phyloP scores from a whole-genome alignment of 2,797 vertebrate genomes.

The Ptychadena robeensis region DNA sequence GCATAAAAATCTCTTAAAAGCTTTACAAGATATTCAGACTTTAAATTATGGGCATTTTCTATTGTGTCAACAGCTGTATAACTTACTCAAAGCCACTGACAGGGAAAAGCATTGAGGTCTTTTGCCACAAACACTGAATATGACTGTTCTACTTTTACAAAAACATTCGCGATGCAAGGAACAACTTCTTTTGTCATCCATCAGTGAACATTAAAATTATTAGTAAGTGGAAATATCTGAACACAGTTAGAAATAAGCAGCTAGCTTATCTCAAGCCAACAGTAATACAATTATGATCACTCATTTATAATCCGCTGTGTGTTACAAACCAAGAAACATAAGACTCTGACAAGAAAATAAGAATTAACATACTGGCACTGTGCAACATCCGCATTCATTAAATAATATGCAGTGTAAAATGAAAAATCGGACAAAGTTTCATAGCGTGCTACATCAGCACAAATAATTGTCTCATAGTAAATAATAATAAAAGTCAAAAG shows the following conservation, averaged over 20 bases:
- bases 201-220: constrained; percentile 44
- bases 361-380: neutral
- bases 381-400: constrained; percentile 1
- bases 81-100: neutral
- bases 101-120: neutral
- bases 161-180: constrained; percentile 41
- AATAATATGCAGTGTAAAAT: neutral
- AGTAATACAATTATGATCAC: constrained; percentile 47
- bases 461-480: neutral
- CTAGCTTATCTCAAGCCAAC: constrained; percentile 43
- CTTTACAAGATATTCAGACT: neutral
- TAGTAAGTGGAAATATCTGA: constrained; percentile 11
- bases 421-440: neutral
- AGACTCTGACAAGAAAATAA: constrained; percentile 5
- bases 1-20: too few species aligned
- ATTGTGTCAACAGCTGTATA: neutral
- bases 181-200: constrained; percentile 36
- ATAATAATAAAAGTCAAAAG: neutral
- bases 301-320: constrained; percentile 28
- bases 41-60: neutral
- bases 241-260: constrained; percentile 45
- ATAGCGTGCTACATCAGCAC: neutral
- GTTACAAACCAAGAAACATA: constrained; percentile 37
- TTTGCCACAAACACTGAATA: neutral
- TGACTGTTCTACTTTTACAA: neutral